These are phyloP conservation scores for Papilio glaucus DNA, from an alignment of 1,140 invertebrate genomes.

Conservation along the genomic window DNA sequence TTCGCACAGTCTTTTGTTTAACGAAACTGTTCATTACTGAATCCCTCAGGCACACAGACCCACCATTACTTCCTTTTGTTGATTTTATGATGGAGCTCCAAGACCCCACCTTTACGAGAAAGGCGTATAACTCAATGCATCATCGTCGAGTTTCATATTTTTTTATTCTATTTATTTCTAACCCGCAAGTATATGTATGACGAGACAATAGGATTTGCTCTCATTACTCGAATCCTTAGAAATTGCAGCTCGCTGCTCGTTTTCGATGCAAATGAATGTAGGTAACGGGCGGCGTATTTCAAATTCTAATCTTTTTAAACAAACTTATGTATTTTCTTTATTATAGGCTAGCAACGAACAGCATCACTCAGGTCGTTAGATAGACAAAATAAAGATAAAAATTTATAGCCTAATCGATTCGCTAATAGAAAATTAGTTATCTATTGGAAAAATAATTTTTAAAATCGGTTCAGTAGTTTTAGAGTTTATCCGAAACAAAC, in stretches of 20 bases:
- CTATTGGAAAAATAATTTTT: no score
- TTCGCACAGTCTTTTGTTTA: constrained; percentile 6
- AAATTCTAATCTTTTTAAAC: constrained; percentile 1
- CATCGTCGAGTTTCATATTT: constrained; percentile 8
- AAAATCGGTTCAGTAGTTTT: no score
- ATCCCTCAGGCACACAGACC: constrained; percentile 1
- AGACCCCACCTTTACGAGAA: constrained; percentile 8
- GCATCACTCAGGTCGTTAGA: no score
- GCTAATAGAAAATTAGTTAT: no score
- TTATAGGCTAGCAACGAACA: not conserved
- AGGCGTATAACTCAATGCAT: constrained; percentile 4
- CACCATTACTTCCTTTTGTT: constrained; percentile 10
- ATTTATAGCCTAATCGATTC: no score
- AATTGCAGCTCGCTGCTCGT: constrained; percentile 9
- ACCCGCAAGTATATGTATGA: constrained; percentile 5
- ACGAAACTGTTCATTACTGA: constrained; percentile 2
- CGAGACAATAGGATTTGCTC: constrained; percentile 14
- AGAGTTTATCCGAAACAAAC: no score
- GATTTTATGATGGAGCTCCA: not conserved
- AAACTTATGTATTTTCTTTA: not conserved
- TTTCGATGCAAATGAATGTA: constrained; percentile 22
- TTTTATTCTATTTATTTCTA: constrained; percentile 21
- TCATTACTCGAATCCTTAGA: constrained; percentile 25
- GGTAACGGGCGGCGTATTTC: constrained; percentile 12
- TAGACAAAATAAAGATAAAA: no score